These are phyloP conservation scores for Drosophila orosa DNA, from an alignment of 1,140 invertebrate genomes.

Conservation along the genomic window DNA sequence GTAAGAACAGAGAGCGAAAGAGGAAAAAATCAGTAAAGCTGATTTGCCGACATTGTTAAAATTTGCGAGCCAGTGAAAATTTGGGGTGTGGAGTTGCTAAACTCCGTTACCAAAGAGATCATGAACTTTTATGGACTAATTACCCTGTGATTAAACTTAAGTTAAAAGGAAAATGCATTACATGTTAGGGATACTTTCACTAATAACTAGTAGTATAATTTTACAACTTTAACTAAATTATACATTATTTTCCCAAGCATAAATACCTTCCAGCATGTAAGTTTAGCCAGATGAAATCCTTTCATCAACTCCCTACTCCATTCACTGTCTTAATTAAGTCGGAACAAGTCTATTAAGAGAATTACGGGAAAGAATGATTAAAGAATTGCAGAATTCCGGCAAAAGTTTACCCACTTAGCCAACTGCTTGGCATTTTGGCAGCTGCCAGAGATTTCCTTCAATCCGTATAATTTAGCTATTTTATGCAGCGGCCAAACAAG, in stretches of 20 bases:
- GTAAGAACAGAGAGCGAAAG: neutral
- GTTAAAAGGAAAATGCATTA: neutral
- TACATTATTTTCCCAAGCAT: neutral
- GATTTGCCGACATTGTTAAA: slow-evolving; percentile 66
- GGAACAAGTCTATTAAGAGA: slow-evolving; percentile 34
- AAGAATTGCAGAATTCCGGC: slow-evolving; percentile 33
- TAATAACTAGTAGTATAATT: neutral
- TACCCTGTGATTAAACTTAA: neutral
- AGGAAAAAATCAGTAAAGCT: slow-evolving; percentile 24
- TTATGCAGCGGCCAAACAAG: slow-evolving; percentile 57
- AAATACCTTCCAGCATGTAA: too few relatives aligned
- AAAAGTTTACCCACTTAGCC: slow-evolving; percentile 55
- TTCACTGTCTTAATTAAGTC: slow-evolving; percentile 21
- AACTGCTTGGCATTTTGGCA: slow-evolving; percentile 64
- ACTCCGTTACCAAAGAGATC: neutral
- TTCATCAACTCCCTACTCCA: neutral
- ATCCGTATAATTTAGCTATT: slow-evolving; percentile 70
- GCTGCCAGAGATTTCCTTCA: slow-evolving; percentile 64
- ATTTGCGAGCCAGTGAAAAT: slow-evolving; percentile 49
- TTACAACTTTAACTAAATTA: neutral
- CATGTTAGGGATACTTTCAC: neutral
- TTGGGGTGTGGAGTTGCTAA: neutral
- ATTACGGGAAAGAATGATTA: slow-evolving; percentile 27
- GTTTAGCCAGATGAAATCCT: neutral
- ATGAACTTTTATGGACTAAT: slow-evolving; percentile 1